Conservation (phyloP, 2,797 vertebrate genomes). For the Intellagama lesueurii region DNA sequence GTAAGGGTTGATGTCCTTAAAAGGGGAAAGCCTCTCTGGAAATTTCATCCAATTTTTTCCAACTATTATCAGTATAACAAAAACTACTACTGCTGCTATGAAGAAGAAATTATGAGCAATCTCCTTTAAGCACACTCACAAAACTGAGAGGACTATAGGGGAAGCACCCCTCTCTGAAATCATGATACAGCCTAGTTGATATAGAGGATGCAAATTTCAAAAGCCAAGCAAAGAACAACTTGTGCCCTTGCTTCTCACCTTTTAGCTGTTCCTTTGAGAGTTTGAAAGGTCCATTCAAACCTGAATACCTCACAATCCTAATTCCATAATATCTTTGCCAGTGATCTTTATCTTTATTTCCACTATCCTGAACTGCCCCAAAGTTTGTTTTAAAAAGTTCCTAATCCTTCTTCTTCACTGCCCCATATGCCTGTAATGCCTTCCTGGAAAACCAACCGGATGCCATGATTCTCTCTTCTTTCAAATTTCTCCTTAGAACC, state of each 20-base stretch:
- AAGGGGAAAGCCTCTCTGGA: not conserved
- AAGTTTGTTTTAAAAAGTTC: not conserved
- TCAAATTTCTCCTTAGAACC: not conserved
- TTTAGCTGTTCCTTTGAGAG: not conserved
- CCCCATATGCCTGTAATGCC: not conserved
- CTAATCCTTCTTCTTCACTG: not conserved
- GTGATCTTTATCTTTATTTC: not conserved
- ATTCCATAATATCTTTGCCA: not conserved
- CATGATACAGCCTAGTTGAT: not conserved
- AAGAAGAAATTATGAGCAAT: too few relatives aligned
- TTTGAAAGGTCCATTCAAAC: not conserved
- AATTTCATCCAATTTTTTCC: not conserved
- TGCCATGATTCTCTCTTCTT: not conserved
- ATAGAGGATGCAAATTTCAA: not conserved
- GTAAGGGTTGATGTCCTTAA: not conserved
- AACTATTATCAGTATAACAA: not conserved
- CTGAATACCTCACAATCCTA: not conserved
- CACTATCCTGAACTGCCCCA: not conserved
- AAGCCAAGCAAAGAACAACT: not conserved
- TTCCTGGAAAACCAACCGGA: not conserved
- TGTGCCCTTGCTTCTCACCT: not conserved
- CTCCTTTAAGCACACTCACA: too few relatives aligned
- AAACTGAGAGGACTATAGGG: not conserved
- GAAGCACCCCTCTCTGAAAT: not conserved
- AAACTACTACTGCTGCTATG: too few relatives aligned